Evolutionary conservation across 2,888 invertebrate species (phyloP).

Genomic region (Lasioglossum figueresi): DNA sequence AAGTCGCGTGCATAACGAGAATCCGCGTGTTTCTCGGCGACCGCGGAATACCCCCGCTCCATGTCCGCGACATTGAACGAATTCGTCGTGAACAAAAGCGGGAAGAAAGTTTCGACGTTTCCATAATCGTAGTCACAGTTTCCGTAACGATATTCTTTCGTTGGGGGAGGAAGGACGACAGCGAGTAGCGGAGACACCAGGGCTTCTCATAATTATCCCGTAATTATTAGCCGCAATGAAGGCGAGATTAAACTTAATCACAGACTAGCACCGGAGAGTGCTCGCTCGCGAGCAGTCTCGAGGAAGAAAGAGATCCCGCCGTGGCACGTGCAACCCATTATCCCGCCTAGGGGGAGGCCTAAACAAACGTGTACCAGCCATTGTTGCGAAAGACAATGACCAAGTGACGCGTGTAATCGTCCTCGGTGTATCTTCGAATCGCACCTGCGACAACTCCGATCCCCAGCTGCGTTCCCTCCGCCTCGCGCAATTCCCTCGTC

Average conservation of each 20-base stretch:
- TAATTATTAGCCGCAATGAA: slow-evolving; percentile 61
- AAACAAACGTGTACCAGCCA: slow-evolving; percentile 49
- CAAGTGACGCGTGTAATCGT: slow-evolving; percentile 63
- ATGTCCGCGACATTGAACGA: background rate
- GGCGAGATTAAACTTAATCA: slow-evolving; percentile 65
- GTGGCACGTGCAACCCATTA: slow-evolving; percentile 59
- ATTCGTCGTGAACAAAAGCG: background rate
- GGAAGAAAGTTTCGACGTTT: slow-evolving; percentile 22
- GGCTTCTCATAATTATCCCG: slow-evolving; percentile 62
- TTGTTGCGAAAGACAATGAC: slow-evolving; percentile 63
- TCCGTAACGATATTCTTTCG: slow-evolving; percentile 53
- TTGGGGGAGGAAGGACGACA: slow-evolving; percentile 1
- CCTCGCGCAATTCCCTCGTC: background rate
- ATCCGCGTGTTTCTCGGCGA: background rate
- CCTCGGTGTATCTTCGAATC: slow-evolving; percentile 38
- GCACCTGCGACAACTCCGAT: slow-evolving; percentile 26
- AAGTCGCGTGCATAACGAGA: slow-evolving; percentile 2
- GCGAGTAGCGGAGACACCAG: background rate
- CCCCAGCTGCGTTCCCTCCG: background rate
- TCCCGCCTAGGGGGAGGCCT: slow-evolving; percentile 23
- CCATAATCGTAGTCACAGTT: slow-evolving; percentile 38
- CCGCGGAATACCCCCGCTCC: background rate
- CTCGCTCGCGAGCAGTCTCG: slow-evolving; percentile 2
- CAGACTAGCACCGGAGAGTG: slow-evolving; percentile 33
- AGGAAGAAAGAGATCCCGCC: slow-evolving; percentile 48